Conservation (phyloP, 2,113 vertebrate genomes). For the Gymnorhina tibicen region DNA sequence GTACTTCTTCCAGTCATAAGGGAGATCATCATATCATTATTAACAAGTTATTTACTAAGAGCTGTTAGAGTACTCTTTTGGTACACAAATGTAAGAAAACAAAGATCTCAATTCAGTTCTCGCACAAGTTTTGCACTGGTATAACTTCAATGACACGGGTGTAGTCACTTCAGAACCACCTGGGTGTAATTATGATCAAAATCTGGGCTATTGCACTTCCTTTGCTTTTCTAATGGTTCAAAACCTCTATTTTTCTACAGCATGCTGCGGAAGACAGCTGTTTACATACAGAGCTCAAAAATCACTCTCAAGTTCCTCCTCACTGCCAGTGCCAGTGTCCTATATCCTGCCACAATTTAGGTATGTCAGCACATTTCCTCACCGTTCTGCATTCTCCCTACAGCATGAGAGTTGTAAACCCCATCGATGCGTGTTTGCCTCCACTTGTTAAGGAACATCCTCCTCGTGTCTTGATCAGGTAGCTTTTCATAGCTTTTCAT, state of each 20-base stretch:
- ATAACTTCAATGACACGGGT: constrained; percentile 27
- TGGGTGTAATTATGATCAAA: constrained; percentile 61
- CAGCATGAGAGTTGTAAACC: neutral
- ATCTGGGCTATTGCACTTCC: constrained; percentile 55
- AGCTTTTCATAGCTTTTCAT: constrained; percentile 20
- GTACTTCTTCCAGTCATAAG: constrained; percentile 31
- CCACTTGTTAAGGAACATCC: neutral
- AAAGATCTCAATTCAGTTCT: constrained; percentile 41
- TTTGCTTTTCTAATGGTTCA: constrained; percentile 41
- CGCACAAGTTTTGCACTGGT: constrained; percentile 37
- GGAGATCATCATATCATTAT: constrained; percentile 53
- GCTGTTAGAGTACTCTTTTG: constrained; percentile 48
- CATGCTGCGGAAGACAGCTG: constrained; percentile 31
- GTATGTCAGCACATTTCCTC: neutral
- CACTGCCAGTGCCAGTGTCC: neutral
- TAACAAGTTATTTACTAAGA: constrained; percentile 66
- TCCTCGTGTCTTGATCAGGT: neutral
- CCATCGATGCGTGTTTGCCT: neutral
- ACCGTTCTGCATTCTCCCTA: neutral
- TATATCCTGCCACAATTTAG: neutral
- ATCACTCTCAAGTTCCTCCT: constrained; percentile 21
- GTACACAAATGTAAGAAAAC: constrained; percentile 38
- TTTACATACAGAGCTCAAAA: constrained; percentile 33
- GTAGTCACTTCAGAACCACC: constrained; percentile 64
- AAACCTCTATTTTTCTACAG: constrained; percentile 27